A percentile compares a stretch with the other conserved stretches of the same genome.
Conservation (phyloP, 2,113 vertebrate species). For the Hypocryptadius cinnamomeus region DNA sequence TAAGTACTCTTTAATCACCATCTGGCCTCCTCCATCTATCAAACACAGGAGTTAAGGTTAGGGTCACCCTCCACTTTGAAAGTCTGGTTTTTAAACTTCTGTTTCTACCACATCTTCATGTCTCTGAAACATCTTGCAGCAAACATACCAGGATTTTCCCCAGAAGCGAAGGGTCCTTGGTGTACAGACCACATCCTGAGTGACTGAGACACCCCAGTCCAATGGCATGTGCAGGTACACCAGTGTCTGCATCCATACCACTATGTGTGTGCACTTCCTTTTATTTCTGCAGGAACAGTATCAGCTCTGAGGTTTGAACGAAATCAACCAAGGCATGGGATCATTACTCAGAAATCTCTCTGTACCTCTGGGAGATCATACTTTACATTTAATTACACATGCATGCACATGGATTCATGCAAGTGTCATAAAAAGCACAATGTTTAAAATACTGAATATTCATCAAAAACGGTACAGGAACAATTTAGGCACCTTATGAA, state of each 20-base stretch:
- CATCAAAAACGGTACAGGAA: background rate
- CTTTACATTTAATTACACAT: background rate
- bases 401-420: background rate
- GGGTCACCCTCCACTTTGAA: background rate
- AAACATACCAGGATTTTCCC: background rate
- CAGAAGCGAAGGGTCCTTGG: rapidly evolving
- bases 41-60: slow-evolving; percentile 6
- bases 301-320: background rate
- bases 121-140: background rate
- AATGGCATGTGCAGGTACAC: rapidly evolving
- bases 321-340: background rate
- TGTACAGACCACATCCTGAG: background rate
- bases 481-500: background rate
- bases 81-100: background rate
- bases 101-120: background rate
- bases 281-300: background rate
- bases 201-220: rapidly evolving
- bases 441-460: background rate
- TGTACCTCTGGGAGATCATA: background rate
- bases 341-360: background rate
- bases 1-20: slow-evolving; percentile 6
- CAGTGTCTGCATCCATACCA: no score
- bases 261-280: background rate
- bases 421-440: background rate
- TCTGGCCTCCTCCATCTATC: background rate